Evolutionary conservation across 2,113 vertebrate species (phyloP), one percentile per base, ranked within the genome.

Genomic region (Gobiocypris rarus): DNA sequence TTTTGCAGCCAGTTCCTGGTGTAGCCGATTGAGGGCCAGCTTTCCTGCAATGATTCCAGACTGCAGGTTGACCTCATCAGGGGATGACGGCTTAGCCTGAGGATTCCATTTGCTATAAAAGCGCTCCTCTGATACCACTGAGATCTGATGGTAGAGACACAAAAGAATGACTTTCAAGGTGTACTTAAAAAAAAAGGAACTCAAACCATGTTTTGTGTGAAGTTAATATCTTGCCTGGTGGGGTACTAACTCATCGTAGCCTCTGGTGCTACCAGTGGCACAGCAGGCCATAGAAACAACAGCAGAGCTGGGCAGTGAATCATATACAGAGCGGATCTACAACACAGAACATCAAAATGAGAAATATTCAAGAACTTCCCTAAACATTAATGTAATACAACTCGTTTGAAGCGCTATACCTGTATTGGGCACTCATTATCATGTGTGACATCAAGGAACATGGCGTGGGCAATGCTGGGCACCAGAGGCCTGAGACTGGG

Each of bases 271-370:
- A 9, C 98, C 98, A 15, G 96, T 97, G 67, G 98, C 97, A 87
- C 98, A 99, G 89, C 95, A 97, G 0, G 98, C 98, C 97, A 99
- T 99, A 8, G 98, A 96, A 22, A 99, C 97, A 17, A 99, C 91
- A 0, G 95, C 96, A 54, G 97, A 93, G 78, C 96, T 97, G 24
- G 98, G 96, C 84, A 99, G 94, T 56, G 96, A 95, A 90, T 99
- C 98, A 52, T 96, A 94, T 0, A 92, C 96, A 11, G 98, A 99
- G 14, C 98, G 96, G 70, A 96, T 94, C 98, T 99, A 87, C 1
- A 91, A 91, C 83, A 61, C 83, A 80, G 7, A 77, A 48, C 19
- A 56, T 75, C 34, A 31, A 11, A 2, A 73, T 26, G 50, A 45
- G 48, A 38, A 56, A 41, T 45, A 34, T n/a, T 71, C n/a, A 54